Evolutionary conservation across 64 coral and sea anemone species (phyloP), one percentile per base, ranked within the genome.

Genomic region (Dendrophyllia cribrosa): DNA sequence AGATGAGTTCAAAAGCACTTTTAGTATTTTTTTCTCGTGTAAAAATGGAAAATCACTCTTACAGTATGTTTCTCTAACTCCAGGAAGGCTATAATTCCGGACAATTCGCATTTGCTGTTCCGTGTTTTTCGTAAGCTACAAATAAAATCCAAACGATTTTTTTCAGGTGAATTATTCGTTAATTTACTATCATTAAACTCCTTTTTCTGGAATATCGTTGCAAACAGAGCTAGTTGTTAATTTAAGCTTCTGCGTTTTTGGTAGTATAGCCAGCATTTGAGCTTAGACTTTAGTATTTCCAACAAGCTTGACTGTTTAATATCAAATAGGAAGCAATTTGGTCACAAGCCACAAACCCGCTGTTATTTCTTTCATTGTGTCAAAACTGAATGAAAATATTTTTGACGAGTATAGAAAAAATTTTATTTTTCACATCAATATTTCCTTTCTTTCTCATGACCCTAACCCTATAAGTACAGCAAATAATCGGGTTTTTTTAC

Each of bases 21-120:
- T 66, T 13, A 66, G 6, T 15, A 66, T 66, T 66, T 66, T 66
- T 66, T 66, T 15, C 2, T 20, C 63, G 63, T 14, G 20, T n/a
- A 66, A 66, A 66, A 66, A 19, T 66, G 21, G 13, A 17, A 66
- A 66, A 66, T 66, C 11, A 66, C 63, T 69, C n/a, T n/a, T n/a
- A n/a, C n/a, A n/a, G n/a, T n/a, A 69, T 69, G 66, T 69, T 69
- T 4, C 66, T 69, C 66, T 69, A 69, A 69, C 66, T 69, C 20
- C 66, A 69, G 16, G n/a, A 69, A 69, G 66, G 66, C 66, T 24
- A 69, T 69, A 69, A 69, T 69, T 69, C 66, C 66, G n/a, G 22
- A 69, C 66, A 69, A 69, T 69, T 69, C 66, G 26, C 6, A 69
- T 69, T 69, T 69, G 26, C 21, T 69, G 23, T 69, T 69, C 20